Evolutionary conservation across 2,113 vertebrate species (phyloP).

Genomic region (Noctilio leporinus): DNA sequence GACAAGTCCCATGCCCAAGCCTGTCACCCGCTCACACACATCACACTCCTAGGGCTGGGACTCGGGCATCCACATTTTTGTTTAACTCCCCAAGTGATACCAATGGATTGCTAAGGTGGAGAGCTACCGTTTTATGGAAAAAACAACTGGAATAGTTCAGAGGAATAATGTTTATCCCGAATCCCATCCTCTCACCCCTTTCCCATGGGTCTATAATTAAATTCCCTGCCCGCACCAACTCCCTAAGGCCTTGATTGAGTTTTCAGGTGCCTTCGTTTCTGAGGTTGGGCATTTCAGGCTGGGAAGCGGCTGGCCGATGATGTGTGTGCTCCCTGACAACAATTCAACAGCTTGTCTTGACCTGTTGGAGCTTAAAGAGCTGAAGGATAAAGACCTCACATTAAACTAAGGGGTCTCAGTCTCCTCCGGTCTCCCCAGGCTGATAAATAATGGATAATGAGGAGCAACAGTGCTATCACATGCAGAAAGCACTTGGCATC

Average conservation of each 20-base stretch:
- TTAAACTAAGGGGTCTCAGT: conserved; percentile 66
- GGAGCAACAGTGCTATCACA: conserved; percentile 57
- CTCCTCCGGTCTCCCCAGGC: conserved; percentile 57
- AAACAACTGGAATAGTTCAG: neutral
- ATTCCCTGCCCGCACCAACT: neutral
- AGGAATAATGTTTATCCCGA: neutral
- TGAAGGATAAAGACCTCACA: conserved; percentile 57
- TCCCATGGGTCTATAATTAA: neutral
- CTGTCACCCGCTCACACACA: neutral
- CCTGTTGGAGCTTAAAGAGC: conserved; percentile 27
- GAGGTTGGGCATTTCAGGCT: neutral
- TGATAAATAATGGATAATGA: conserved; percentile 80
- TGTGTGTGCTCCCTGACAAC: neutral
- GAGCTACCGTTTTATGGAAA: neutral
- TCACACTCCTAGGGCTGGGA: neutral
- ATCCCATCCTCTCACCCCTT: neutral
- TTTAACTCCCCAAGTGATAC: neutral
- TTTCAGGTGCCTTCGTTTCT: neutral
- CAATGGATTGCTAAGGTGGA: neutral
- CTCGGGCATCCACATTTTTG: neutral
- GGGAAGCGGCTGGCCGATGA: neutral
- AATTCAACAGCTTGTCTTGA: neutral
- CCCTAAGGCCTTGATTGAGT: neutral
- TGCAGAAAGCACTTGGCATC: conserved; percentile 67
- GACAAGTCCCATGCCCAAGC: neutral